Conservation (phyloP, 1,140 invertebrate species). For the Neelides sp. region DNA sequence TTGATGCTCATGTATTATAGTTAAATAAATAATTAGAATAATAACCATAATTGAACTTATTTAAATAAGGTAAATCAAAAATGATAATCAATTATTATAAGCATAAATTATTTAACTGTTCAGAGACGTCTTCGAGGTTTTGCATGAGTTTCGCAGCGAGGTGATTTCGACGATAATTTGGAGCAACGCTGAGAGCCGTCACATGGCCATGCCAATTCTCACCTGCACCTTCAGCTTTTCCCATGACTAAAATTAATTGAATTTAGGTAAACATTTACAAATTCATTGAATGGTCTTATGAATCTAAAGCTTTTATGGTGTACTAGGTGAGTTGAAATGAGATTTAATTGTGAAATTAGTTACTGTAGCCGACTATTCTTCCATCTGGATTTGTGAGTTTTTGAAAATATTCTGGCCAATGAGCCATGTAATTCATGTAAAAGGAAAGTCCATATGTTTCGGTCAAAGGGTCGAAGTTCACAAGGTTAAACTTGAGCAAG, state of each 20-base stretch:
- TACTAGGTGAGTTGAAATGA: neutral
- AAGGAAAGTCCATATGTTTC: slow-evolving; percentile 96
- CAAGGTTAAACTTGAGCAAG: slow-evolving; percentile 90
- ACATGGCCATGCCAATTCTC: slow-evolving; percentile 99
- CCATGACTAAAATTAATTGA: slow-evolving; percentile 70
- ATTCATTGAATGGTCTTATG: neutral
- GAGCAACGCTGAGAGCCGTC: slow-evolving; percentile 91
- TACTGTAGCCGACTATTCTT: slow-evolving; percentile 97
- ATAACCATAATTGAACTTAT: slow-evolving; percentile 9
- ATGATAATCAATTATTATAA: neutral
- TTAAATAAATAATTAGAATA: neutral
- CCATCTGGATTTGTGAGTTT: slow-evolving; percentile 86
- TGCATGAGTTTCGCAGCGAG: slow-evolving; percentile 90
- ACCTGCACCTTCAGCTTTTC: slow-evolving; percentile 87
- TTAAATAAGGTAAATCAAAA: slow-evolving; percentile 7
- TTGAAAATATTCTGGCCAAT: slow-evolving; percentile 99
- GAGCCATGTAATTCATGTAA: slow-evolving; percentile 93
- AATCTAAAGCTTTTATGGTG: neutral
- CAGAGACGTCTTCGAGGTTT: slow-evolving; percentile 86
- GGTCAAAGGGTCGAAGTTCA: slow-evolving; percentile 90
- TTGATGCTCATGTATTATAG: too few relatives aligned
- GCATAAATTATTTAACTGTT: slow-evolving; percentile 53
- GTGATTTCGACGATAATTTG: slow-evolving; percentile 78
- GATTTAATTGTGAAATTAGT: slow-evolving; percentile 37
- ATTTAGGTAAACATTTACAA: slow-evolving; percentile 18